Evolutionary conservation across 2,888 invertebrate species (phyloP), one percentile per base, ranked within the genome.

Genomic region (Calliphora vomitoria): DNA sequence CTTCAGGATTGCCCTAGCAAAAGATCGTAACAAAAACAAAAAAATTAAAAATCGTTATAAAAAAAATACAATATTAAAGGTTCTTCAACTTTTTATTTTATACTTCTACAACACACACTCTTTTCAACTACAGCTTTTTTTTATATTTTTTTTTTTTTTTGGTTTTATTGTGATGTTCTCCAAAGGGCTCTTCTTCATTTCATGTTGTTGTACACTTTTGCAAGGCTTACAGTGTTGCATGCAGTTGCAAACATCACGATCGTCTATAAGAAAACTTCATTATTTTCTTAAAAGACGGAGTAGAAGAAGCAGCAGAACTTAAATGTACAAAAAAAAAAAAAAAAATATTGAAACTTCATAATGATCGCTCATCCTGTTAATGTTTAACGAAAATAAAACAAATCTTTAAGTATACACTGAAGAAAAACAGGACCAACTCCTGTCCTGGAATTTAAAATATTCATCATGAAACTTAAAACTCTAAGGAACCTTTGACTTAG

Each of bases 191-290:
- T 82, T 82, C 85, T 85, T 82, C 44, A 53, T 83, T 76, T 71
- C 20, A 64, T 60, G 60, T 47, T 60, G 60, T 47, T 86, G 75
- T 55, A 55, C 20, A 55, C 55, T 35, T 71, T 47, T 72, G 50
- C 69, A 69, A 78, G 20, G 58, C 25, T 83, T 83, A 80, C 80
- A 82, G 80, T 83, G 62, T 82, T 83, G 83, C 87, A 82, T 86
- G 88, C 78, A 88, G 83, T 81, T 81, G 44, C 72, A 83, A 86
- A 84, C 71, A 86, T 86, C 86, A 88, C 86, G 83, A 88, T 87
- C 85, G 75, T 76, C 20, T 74, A n/a, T 68, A 85, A 74, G 69
- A 31, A 82, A 86, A 82, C 86, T 86, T 82, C 82, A 86, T 82
- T 78, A 79, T 71, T 72, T 35, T 58, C 47, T 72, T 71, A 55